phyloP scores from a whole-genome alignment of 2,113 vertebrate species.

The Perca flavescens region DNA sequence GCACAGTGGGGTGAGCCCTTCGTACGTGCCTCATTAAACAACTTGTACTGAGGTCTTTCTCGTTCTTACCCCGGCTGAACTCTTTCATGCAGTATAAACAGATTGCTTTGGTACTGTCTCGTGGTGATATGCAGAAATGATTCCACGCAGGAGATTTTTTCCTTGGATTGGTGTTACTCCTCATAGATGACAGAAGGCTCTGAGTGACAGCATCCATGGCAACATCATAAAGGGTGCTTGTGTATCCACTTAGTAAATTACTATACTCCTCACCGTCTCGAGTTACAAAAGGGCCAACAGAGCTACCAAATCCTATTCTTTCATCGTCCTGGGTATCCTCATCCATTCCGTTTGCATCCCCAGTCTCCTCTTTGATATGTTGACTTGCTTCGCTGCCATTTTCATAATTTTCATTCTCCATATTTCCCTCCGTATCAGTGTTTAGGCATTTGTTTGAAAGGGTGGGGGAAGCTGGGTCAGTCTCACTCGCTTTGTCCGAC shows the following conservation, averaged over 20 bases:
- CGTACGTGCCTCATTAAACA: constrained; percentile 98
- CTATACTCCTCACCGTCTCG: constrained; percentile 90
- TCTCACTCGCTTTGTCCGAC: constrained; percentile 65
- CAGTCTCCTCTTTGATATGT: constrained; percentile 83
- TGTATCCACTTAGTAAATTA: constrained; percentile 92
- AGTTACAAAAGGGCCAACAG: constrained; percentile 84
- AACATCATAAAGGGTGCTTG: constrained; percentile 94
- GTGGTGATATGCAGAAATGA: constrained; percentile 97
- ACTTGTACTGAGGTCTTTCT: constrained; percentile 97
- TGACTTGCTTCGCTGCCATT: constrained; percentile 69
- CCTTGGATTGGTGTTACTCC: constrained; percentile 89
- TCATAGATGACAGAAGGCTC: constrained; percentile 91
- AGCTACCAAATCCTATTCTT: constrained; percentile 81
- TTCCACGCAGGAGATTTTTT: constrained; percentile 99
- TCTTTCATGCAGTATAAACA: constrained; percentile 99
- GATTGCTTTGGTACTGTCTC: constrained; percentile 97
- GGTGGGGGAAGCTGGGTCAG: constrained; percentile 69
- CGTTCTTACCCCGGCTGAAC: constrained; percentile 97
- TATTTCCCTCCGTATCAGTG: constrained; percentile 63
- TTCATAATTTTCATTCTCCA: constrained; percentile 53
- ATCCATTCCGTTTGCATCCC: constrained; percentile 79
- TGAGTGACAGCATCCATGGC: constrained; percentile 98
- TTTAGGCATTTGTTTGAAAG: constrained; percentile 72
- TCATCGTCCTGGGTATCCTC: constrained; percentile 88
- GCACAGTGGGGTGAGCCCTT: constrained; percentile 93